Percentiles rank a stretch among this genome's conserved stretches.
phyloP scores from a whole-genome alignment of 2,888 invertebrate genomes.

The Chrysolina americana region DNA sequence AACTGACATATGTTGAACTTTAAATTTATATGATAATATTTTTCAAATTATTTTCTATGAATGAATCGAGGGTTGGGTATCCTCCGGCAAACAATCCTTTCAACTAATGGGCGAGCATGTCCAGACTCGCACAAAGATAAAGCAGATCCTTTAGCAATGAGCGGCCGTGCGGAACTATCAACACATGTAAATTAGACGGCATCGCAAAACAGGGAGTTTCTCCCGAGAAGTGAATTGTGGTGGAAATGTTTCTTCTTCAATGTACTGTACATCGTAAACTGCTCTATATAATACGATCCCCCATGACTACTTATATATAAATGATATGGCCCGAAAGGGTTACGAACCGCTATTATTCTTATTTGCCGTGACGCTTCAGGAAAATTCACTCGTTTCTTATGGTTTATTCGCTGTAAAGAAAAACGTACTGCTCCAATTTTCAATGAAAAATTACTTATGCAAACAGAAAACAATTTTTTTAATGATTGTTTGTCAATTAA shows the following conservation, averaged over 20 bases:
- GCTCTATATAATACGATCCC: too few relatives aligned
- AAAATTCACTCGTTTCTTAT: too few relatives aligned
- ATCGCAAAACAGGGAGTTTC: constrained; percentile 2
- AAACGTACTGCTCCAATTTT: too few relatives aligned
- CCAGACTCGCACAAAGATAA: constrained; percentile 6
- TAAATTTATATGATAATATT: not conserved
- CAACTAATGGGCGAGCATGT: constrained; percentile 4
- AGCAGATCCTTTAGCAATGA: constrained; percentile 14
- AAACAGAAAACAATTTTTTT: too few relatives aligned
- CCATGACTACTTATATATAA: too few relatives aligned
- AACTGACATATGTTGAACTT: too few relatives aligned
- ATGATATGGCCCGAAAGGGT: too few relatives aligned
- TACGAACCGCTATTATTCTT: too few relatives aligned
- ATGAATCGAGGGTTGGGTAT: not conserved
- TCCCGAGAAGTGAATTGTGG: not conserved
- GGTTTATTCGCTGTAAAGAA: too few relatives aligned
- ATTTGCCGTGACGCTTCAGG: too few relatives aligned
- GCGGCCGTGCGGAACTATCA: constrained; percentile 6
- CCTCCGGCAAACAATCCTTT: not conserved
- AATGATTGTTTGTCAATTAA: too few relatives aligned
- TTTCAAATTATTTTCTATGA: not conserved
- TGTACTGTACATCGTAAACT: not conserved
- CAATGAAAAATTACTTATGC: too few relatives aligned
- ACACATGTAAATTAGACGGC: constrained; percentile 18
- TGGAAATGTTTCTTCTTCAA: not conserved